A percentile compares a stretch with the other conserved stretches of the same genome.
Evolutionary conservation across 2,888 invertebrate genomes (phyloP).

Genomic region (Rhagophthalmus giganteus): DNA sequence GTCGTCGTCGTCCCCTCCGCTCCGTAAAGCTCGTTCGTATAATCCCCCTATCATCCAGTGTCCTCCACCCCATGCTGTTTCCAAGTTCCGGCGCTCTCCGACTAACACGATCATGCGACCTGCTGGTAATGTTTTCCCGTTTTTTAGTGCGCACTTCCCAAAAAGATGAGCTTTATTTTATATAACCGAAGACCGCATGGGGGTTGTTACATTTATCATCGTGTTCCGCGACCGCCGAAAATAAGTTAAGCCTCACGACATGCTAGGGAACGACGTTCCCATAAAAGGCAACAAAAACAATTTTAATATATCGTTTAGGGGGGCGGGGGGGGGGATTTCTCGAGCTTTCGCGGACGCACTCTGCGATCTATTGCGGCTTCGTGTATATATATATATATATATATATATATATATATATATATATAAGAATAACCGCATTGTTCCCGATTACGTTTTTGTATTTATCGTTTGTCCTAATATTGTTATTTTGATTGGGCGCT

Average conservation of each 20-base stretch:
- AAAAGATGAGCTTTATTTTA: slow-evolving; percentile 47
- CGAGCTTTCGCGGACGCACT: no score
- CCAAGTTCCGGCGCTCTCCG: slow-evolving; percentile 50
- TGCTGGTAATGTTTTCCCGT: slow-evolving; percentile 57
- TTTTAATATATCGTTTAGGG: no score
- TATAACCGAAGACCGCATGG: slow-evolving; percentile 51
- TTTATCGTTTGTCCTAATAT: no score
- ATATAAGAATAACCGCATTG: no score
- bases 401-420: no score
- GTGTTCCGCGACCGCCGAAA: slow-evolving; percentile 39
- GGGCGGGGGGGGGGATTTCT: no score
- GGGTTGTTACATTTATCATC: slow-evolving; percentile 51
- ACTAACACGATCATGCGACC: slow-evolving; percentile 57
- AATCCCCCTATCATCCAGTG: slow-evolving; percentile 30
- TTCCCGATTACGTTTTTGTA: no score
- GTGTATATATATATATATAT: no score
- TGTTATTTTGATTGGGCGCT: no score
- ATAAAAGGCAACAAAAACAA: slow-evolving; percentile 12
- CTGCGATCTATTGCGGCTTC: no score
- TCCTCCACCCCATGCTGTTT: slow-evolving; percentile 39
- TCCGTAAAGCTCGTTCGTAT: slow-evolving; percentile 35
- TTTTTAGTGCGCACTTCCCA: slow-evolving; percentile 49
- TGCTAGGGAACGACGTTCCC: slow-evolving; percentile 24
- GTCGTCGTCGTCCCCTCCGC: no score
- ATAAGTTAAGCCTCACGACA: slow-evolving; percentile 46